These are phyloP conservation scores for Aphelenchoides besseyi DNA, from an alignment of 1,140 invertebrate species.

Conservation along the genomic window DNA sequence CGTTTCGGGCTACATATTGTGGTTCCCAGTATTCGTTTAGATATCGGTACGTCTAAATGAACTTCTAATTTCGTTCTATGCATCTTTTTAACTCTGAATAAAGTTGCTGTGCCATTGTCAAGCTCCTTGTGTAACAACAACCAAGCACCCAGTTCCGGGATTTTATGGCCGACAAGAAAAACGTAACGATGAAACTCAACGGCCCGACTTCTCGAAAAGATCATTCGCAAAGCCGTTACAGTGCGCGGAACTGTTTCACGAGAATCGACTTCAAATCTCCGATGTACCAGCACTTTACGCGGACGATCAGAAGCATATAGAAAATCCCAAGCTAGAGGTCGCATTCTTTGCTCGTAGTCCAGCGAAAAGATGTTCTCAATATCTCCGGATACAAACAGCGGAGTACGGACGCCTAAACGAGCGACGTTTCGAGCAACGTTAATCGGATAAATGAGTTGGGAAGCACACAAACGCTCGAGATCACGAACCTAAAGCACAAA, in stretches of 20 bases:
- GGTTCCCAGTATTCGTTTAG: constrained; percentile 28
- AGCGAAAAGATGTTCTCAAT: constrained; percentile 22
- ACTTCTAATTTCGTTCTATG: not conserved
- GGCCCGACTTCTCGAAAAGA: not conserved
- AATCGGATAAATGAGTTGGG: constrained; percentile 16
- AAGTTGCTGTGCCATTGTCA: not conserved
- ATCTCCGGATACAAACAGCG: constrained; percentile 26
- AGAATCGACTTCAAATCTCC: constrained; percentile 21
- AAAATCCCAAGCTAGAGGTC: constrained; percentile 13
- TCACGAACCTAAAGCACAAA: not conserved
- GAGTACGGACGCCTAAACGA: constrained; percentile 9
- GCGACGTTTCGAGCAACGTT: constrained; percentile 21
- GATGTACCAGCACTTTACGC: constrained; percentile 23
- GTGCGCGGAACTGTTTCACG: constrained; percentile 11
- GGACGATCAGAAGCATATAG: not conserved
- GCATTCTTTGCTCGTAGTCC: constrained; percentile 29
- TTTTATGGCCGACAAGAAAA: constrained; percentile 21
- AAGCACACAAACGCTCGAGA: not conserved
- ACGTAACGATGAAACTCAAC: constrained; percentile 23
- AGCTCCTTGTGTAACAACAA: not conserved
- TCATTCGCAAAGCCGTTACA: not conserved
- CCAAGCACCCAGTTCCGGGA: constrained; percentile 16
- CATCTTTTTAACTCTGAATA: constrained; percentile 10
- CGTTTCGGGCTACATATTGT: constrained; percentile 27
- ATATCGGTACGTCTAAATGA: not conserved